These are phyloP conservation scores for Vidua macroura DNA, from an alignment of 2,113 vertebrate genomes.

Conservation along the genomic window DNA sequence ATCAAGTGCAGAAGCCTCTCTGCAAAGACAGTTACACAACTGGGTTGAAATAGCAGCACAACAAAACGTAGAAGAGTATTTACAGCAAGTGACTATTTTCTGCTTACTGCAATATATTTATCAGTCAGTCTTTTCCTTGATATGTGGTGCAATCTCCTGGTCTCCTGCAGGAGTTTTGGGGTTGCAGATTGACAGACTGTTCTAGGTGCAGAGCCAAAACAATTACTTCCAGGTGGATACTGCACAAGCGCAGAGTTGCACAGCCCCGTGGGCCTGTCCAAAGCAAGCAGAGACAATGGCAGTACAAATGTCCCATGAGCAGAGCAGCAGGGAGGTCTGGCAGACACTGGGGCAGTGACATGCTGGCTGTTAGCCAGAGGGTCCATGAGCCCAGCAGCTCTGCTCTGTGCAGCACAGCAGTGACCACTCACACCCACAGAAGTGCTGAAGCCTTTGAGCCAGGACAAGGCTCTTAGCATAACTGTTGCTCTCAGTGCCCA, in stretches of 20 bases:
- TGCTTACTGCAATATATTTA: background rate
- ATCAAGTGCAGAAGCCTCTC: background rate
- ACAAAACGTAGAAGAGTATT: background rate
- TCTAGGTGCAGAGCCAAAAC: constrained; percentile 3
- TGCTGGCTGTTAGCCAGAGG: background rate
- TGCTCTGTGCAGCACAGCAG: background rate
- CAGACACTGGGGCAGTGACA: background rate
- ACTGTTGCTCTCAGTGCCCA: background rate
- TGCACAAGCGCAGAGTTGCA: background rate
- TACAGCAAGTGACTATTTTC: background rate
- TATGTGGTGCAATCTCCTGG: background rate
- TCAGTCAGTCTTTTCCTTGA: background rate
- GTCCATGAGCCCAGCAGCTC: background rate
- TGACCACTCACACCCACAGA: background rate
- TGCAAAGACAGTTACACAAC: background rate
- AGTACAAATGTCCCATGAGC: background rate
- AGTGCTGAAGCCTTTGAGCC: background rate
- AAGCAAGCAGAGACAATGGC: background rate
- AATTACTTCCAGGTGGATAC: background rate
- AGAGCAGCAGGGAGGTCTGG: background rate
- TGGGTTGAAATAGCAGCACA: background rate
- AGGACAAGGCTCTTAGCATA: background rate
- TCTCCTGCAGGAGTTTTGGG: background rate
- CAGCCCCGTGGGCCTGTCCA: background rate
- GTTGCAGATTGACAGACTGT: background rate